A percentile compares a stretch with the other conserved stretches of the same genome.
These are phyloP conservation scores for Eilema depressum DNA, from an alignment of 2,888 invertebrate genomes.

Conservation along the genomic window DNA sequence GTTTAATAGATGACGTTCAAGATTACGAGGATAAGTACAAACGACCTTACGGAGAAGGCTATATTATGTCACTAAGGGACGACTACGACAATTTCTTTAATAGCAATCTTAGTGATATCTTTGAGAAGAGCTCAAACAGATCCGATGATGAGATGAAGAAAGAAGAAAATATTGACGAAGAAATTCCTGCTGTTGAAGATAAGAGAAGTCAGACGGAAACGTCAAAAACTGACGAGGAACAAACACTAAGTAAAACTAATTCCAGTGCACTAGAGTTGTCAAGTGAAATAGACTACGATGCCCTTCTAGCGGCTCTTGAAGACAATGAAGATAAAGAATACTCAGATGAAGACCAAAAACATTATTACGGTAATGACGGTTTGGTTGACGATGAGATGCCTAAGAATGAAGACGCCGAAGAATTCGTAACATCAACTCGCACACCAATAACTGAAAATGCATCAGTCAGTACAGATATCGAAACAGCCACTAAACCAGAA, in stretches of 20 bases:
- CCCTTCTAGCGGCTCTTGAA: neutral
- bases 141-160: neutral
- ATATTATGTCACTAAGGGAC: slow-evolving; percentile 41
- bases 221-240: neutral
- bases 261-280: neutral
- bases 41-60: slow-evolving; percentile 49
- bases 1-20: slow-evolving; percentile 45
- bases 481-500: slow-evolving; percentile 24
- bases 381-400: slow-evolving; percentile 49
- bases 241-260: neutral
- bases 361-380: slow-evolving; percentile 58
- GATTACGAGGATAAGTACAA: slow-evolving; percentile 57
- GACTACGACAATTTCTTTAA: slow-evolving; percentile 55
- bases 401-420: slow-evolving; percentile 37
- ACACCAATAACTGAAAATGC: neutral
- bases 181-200: slow-evolving; percentile 1
- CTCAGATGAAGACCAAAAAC: neutral
- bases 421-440: neutral
- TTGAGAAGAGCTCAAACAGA: slow-evolving; percentile 27
- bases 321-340: neutral
- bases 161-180: neutral
- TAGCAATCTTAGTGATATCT: slow-evolving; percentile 50
- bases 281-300: neutral
- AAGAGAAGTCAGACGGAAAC: neutral
- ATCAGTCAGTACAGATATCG: slow-evolving; percentile 11